Conservation (phyloP, 2,888 invertebrate species). For the Rhynchonema sp. region DNA sequence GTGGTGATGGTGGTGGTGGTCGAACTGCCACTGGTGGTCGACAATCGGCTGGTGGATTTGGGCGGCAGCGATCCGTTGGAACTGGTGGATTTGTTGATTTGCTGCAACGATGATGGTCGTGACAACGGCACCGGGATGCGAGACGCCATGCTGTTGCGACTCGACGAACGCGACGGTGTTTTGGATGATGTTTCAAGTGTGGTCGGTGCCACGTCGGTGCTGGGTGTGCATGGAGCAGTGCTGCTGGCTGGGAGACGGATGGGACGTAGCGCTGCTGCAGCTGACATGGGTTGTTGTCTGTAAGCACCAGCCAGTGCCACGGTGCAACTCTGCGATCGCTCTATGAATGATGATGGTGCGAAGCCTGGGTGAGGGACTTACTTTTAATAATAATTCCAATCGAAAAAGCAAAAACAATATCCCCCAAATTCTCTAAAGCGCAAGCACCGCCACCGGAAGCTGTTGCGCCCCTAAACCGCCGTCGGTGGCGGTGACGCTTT, state of each 20-base stretch:
- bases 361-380: no score
- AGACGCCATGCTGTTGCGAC: not conserved
- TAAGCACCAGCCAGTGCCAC: no score
- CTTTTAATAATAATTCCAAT: no score
- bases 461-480: no score
- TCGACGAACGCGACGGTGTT: not conserved
- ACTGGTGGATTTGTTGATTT: no score
- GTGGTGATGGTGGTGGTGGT: not conserved
- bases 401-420: no score
- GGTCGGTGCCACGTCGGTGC: not conserved
- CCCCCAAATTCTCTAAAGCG: no score
- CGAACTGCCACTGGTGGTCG: not conserved
- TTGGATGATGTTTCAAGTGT: not conserved
- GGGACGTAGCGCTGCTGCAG: not conserved
- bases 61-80: no score
- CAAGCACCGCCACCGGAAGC: no score
- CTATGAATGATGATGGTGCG: no score
- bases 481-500: no score
- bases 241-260: not conserved
- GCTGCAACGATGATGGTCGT: not conserved
- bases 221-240: not conserved
- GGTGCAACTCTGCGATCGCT: slow-evolving; percentile 12
- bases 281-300: no score
- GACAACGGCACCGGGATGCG: not conserved
- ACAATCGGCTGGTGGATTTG: not conserved